Percentiles rank a stretch among this genome's conserved stretches.
phyloP scores from a whole-genome alignment of 2,113 vertebrate genomes.

The Pantherophis guttatus region DNA sequence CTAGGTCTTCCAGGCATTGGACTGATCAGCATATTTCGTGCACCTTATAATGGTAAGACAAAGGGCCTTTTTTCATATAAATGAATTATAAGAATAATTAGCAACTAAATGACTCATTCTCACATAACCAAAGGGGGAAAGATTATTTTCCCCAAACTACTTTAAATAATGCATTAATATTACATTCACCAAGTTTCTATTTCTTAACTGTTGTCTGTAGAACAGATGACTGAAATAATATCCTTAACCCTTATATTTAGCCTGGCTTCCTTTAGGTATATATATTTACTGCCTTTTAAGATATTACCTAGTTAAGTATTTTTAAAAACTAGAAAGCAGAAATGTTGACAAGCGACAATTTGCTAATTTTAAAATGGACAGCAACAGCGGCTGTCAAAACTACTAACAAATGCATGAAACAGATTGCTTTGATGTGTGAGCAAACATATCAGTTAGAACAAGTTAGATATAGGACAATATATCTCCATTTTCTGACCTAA shows the following conservation, averaged over 20 bases:
- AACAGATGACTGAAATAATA: not conserved
- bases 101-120: slow-evolving; percentile 21
- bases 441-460: not conserved
- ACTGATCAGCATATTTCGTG: slow-evolving; percentile 25
- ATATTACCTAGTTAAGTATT: not conserved
- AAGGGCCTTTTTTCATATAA: slow-evolving; percentile 33
- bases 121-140: not conserved
- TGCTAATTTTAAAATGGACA: not conserved
- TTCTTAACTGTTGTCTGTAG: not conserved
- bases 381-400: not conserved
- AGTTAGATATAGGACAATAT: not conserved
- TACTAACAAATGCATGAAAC: not conserved
- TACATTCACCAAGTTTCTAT: not conserved
- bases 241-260: not conserved
- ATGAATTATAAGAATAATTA: slow-evolving; percentile 8
- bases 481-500: not conserved
- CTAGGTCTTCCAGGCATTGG: not conserved
- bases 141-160: not conserved
- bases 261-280: not conserved
- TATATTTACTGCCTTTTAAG: not conserved
- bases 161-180: not conserved
- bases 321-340: not conserved
- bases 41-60: slow-evolving; percentile 23
- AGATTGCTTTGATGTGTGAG: not conserved
- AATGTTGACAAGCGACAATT: not conserved